Conservation (phyloP, 2,888 invertebrate genomes). For the Plebejus anna region DNA sequence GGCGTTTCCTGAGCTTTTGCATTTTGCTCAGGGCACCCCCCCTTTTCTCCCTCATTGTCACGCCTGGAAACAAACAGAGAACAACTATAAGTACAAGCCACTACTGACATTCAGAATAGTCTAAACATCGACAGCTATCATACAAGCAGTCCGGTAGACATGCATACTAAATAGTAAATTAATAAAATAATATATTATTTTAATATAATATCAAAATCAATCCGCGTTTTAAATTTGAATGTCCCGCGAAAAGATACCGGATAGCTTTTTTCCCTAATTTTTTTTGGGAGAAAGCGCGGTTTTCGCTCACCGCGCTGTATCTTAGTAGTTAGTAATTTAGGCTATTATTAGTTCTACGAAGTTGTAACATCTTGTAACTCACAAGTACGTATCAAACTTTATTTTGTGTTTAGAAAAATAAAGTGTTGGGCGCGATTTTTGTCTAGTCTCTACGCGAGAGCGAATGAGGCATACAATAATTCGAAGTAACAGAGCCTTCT, state of each 20-base stretch:
- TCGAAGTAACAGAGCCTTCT: not conserved
- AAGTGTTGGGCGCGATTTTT: too few species aligned
- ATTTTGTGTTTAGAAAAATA: too few species aligned
- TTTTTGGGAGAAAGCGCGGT: too few species aligned
- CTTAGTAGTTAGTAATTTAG: too few species aligned
- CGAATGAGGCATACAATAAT: too few species aligned
- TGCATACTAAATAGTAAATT: not conserved
- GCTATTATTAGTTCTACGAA: too few species aligned
- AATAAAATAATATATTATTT: not conserved
- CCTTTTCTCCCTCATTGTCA: slow-evolving; percentile 96
- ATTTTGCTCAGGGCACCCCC: slow-evolving; percentile 94
- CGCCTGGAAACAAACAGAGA: slow-evolving; percentile 80
- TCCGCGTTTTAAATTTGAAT: not conserved
- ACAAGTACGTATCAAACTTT: too few species aligned
- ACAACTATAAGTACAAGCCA: slow-evolving; percentile 40
- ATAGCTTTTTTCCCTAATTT: too few species aligned
- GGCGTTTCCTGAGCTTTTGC: slow-evolving; percentile 96
- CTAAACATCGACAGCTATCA: slow-evolving; percentile 28
- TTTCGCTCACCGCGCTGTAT: too few species aligned
- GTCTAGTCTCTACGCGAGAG: not conserved
- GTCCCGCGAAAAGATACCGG: too few species aligned
- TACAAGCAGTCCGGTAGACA: not conserved
- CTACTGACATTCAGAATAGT: slow-evolving; percentile 12
- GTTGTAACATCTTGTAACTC: too few species aligned
- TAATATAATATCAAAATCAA: too few species aligned